Evolutionary conservation across 2,113 vertebrate species (phyloP), one percentile per base, ranked within the genome.

Genomic region (Stigmatopora nigra): DNA sequence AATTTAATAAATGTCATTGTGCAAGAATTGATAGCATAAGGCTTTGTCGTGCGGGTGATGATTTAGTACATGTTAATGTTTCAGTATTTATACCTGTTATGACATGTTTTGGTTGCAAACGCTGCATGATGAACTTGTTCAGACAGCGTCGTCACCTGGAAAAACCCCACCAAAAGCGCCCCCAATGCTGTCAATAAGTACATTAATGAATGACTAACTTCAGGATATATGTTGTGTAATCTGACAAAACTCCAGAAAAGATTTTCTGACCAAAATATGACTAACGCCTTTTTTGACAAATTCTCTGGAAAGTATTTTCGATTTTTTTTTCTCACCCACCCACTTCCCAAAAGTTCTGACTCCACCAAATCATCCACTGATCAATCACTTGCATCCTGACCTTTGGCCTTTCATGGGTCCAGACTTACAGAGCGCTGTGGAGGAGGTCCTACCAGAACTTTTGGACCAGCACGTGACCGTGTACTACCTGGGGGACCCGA

Each of bases 381-480:
- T 41, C 38, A 41, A 7, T 41, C 38, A 10, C 38, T 41, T 41
- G 6, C 38, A 41, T 7, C 38, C 38, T 41, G 38, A 41, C 38
- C 9, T 41, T 41, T 41, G 38, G 38, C 38, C 6, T 41, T 41
- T 10, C 9, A 41, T 20, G 17, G 55, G 11, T 0, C 38, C 78
- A 95, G 92, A 92, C 3, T 65, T 92, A 11, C 87, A 87, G 61
- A 82, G 75, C 8, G 84, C 89, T 6, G 75, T 94, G 69, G 89
- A 93, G 69, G 94, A 94, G 77, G 78, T 95, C 45, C 68, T 94
- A 19, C 89, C 90, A 7, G 69, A 48, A 69, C 80, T 94, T 71
- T 71, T 78, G 62, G 85, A 92, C 81, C 88, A 90, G 56, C 77
- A 86, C 0, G 86, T 90, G 61, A 67, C 58, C 0, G 57, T 94